These are phyloP conservation scores for Mesembrinibis cayennensis DNA, from an alignment of 2,113 vertebrate genomes.

Conservation along the genomic window DNA sequence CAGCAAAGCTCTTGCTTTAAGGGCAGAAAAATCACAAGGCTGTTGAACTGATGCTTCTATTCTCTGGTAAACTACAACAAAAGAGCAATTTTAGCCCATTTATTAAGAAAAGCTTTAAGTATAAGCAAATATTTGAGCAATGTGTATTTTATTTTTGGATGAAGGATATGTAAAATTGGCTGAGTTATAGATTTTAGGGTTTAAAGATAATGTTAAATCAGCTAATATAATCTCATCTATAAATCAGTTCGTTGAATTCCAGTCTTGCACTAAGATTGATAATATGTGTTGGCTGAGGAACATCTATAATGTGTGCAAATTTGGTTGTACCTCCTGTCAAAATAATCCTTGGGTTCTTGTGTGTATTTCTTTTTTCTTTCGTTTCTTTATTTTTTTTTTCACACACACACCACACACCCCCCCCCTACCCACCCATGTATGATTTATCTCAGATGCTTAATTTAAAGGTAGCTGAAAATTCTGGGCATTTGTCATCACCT, in stretches of 20 bases:
- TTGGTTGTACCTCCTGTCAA: not conserved
- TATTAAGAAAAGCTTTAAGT: not conserved
- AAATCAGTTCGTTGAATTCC: not conserved
- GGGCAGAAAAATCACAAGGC: not conserved
- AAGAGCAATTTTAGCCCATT: not conserved
- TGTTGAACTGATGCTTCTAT: not conserved
- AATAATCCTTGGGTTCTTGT: not conserved
- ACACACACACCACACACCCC: too few species aligned
- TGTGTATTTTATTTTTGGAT: not conserved
- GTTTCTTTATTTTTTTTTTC: not conserved
- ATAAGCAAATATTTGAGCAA: not conserved
- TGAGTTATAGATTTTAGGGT: not conserved
- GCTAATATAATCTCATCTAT: not conserved
- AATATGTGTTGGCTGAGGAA: not conserved
- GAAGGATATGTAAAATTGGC: not conserved
- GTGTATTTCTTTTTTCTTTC: not conserved
- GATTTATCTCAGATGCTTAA: not conserved
- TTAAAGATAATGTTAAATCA: not conserved
- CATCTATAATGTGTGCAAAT: not conserved
- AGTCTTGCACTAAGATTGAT: not conserved
- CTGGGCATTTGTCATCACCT: not conserved
- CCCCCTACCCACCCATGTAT: too few species aligned
- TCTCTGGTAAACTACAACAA: not conserved
- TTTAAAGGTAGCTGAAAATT: not conserved
- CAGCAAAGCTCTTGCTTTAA: not conserved